These are phyloP conservation scores for Gastrophryne carolinensis DNA, from an alignment of 2,797 vertebrate species.

Conservation along the genomic window DNA sequence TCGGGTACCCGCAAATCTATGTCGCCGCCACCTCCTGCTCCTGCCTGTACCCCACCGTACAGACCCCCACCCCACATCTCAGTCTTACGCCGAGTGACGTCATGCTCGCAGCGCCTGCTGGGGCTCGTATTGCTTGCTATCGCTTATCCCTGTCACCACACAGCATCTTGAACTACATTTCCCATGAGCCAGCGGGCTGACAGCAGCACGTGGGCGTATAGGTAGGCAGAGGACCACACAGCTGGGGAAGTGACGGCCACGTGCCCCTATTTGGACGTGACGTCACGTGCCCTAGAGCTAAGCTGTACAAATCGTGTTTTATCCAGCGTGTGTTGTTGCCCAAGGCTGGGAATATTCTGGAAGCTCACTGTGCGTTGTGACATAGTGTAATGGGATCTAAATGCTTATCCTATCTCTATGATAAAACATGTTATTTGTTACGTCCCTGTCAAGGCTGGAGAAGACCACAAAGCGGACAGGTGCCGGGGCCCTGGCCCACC, in stretches of 20 bases:
- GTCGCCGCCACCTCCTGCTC: too few relatives aligned
- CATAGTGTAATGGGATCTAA: too few relatives aligned
- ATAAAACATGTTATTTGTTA: too few relatives aligned
- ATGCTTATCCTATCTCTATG: too few relatives aligned
- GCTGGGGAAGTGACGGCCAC: background rate
- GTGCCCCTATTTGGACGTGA: background rate
- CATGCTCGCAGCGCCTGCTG: background rate
- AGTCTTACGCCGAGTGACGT: slow-evolving; percentile 3
- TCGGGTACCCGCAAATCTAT: too few relatives aligned
- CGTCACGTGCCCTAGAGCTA: background rate
- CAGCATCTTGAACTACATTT: background rate
- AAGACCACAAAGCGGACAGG: too few relatives aligned
- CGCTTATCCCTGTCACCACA: too few relatives aligned
- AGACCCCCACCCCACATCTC: background rate
- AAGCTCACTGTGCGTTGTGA: too few relatives aligned
- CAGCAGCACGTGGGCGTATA: background rate
- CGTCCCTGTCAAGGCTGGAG: too few relatives aligned
- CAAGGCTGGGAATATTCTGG: too few relatives aligned
- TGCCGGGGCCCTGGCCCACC: too few relatives aligned
- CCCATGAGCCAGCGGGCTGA: background rate
- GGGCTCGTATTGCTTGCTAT: background rate
- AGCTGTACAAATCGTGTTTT: background rate
- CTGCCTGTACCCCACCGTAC: background rate
- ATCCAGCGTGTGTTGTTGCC: too few relatives aligned
- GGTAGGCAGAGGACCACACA: background rate